Evolutionary conservation across 2,888 invertebrate genomes (phyloP).

Genomic region (Seira ritae): DNA sequence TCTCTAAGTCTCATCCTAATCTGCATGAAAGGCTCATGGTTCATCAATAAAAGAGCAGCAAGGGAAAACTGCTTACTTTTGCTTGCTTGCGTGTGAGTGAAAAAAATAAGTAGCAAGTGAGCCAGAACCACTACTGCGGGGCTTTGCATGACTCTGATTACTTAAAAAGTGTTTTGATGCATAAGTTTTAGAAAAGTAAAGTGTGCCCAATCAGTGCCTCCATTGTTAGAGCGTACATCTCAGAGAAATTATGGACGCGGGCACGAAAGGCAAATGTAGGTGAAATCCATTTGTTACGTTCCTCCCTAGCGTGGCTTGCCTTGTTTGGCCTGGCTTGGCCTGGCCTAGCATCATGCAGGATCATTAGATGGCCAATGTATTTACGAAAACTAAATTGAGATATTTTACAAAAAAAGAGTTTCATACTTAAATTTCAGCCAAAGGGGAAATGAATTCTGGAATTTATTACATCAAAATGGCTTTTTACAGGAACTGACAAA

Average conservation of each 20-base stretch:
- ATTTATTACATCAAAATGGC: too few relatives aligned
- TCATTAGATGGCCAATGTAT: too few relatives aligned
- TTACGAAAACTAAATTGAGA: too few relatives aligned
- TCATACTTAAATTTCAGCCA: too few relatives aligned
- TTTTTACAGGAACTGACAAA: neutral
- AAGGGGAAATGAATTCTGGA: too few relatives aligned
- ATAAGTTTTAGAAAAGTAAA: neutral
- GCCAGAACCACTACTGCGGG: constrained; percentile 6
- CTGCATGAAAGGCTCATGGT: constrained; percentile 19
- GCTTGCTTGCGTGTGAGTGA: neutral
- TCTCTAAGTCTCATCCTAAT: constrained; percentile 20
- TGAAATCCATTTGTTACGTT: constrained; percentile 1
- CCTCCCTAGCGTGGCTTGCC: neutral
- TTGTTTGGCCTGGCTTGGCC: too few relatives aligned
- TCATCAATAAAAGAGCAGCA: constrained; percentile 12
- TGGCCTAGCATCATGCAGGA: too few relatives aligned
- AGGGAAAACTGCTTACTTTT: neutral
- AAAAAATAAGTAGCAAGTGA: constrained; percentile 16
- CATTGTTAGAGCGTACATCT: neutral
- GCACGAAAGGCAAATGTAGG: constrained; percentile 14
- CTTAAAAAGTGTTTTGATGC: constrained; percentile 15
- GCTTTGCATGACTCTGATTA: constrained; percentile 19
- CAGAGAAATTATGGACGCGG: constrained; percentile 1
- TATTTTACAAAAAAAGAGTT: too few relatives aligned
- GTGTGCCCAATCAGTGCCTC: constrained; percentile 11